Conservation (phyloP, 2,113 vertebrate species). For the Thalassarche chlororhynchos region DNA sequence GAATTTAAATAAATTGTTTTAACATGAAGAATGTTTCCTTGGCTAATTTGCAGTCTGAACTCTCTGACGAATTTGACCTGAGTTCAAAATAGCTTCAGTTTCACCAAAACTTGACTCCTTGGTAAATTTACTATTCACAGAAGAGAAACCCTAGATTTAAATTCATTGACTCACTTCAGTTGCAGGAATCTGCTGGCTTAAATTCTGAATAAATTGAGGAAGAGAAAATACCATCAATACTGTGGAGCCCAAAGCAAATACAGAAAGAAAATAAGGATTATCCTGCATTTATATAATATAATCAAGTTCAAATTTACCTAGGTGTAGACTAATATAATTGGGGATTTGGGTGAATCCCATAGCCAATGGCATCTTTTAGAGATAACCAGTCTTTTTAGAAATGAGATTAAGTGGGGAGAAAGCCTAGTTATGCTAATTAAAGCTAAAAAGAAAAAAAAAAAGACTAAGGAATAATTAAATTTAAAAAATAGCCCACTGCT, state of each 20-base stretch:
- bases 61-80: not conserved
- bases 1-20: not conserved
- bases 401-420: constrained; percentile 17
- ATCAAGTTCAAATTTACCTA: constrained; percentile 52
- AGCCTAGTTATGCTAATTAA: constrained; percentile 43
- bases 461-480: constrained; percentile 14
- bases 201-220: not conserved
- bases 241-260: not conserved
- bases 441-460: not conserved
- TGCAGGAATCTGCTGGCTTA: not conserved
- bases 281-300: not conserved
- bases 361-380: constrained; percentile 8
- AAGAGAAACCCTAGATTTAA: not conserved
- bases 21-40: not conserved
- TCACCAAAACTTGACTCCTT: not conserved
- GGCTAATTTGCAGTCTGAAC: not conserved
- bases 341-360: constrained; percentile 40
- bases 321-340: constrained; percentile 31
- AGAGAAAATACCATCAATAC: not conserved
- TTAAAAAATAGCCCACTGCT: not conserved
- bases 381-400: constrained; percentile 45
- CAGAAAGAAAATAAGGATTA: constrained; percentile 37
- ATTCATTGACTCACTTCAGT: not conserved
- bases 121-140: not conserved
- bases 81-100: not conserved